A percentile compares a stretch with the other conserved stretches of the same genome.
Evolutionary conservation across 2,113 vertebrate species (phyloP).

Genomic region (Eretmochelys imbricata): DNA sequence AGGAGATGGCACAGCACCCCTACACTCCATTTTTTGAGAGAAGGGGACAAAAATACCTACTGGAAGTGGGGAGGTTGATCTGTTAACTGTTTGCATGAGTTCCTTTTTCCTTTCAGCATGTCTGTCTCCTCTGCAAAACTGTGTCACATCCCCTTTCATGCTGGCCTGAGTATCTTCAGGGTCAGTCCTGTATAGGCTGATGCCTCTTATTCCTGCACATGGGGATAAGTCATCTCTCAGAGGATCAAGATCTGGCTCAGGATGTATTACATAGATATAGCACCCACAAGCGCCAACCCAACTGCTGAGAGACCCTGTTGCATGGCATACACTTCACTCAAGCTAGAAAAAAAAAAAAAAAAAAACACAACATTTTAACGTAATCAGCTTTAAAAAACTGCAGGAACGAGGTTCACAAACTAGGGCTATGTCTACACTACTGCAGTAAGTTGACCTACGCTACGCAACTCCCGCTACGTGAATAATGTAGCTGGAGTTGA

Average conservation of each 20-base stretch:
- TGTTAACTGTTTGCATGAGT: not conserved
- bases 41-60: no score
- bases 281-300: not conserved
- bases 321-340: not conserved
- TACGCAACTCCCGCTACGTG: no score
- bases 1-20: no score
- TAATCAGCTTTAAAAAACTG: accelerated
- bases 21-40: no score
- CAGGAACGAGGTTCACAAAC: not conserved
- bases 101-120: not conserved
- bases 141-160: not conserved
- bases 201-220: not conserved
- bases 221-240: not conserved
- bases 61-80: no score
- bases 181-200: not conserved
- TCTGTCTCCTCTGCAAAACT: not conserved
- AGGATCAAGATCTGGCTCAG: not conserved
- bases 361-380: not conserved
- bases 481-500: no score
- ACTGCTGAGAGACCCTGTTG: not conserved
- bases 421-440: no score
- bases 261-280: accelerated
- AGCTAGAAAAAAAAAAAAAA: not conserved
- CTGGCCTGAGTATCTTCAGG: not conserved
- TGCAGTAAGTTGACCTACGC: no score